phyloP scores from a whole-genome alignment of 2,888 invertebrate species.

The Augiades crinisus region DNA sequence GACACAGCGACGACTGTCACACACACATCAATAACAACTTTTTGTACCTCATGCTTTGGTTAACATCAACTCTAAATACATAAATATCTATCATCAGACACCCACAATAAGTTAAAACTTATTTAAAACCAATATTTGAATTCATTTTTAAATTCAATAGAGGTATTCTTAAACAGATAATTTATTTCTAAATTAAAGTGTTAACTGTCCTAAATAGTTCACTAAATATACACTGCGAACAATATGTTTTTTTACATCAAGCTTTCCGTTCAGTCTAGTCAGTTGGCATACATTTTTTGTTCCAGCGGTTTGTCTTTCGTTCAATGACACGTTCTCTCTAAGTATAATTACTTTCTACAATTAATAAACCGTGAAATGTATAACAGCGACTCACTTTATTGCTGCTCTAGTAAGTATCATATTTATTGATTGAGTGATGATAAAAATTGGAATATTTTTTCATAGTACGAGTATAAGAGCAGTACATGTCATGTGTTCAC shows the following conservation, averaged over 20 bases:
- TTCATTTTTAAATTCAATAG: not conserved
- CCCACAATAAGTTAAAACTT: no score
- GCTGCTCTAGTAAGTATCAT: no score
- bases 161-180: not conserved
- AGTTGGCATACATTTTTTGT: conserved; percentile 4
- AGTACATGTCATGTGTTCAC: no score
- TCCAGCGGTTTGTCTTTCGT: not conserved
- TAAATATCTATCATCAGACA: no score
- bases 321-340: conserved; percentile 2
- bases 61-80: no score
- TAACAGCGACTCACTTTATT: no score
- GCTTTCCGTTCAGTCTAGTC: not conserved
- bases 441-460: no score
- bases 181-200: not conserved
- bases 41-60: no score
- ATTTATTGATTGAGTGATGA: no score
- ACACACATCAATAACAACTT: no score
- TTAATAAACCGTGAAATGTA: not conserved
- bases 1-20: no score
- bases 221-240: not conserved
- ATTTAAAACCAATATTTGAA: not conserved
- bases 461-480: no score
- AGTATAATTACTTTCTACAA: conserved; percentile 8
- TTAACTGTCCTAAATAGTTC: not conserved
- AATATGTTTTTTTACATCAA: not conserved